Evolutionary conservation across 2,888 invertebrate genomes (phyloP).

Genomic region (Hemistola chrysoprasaria): DNA sequence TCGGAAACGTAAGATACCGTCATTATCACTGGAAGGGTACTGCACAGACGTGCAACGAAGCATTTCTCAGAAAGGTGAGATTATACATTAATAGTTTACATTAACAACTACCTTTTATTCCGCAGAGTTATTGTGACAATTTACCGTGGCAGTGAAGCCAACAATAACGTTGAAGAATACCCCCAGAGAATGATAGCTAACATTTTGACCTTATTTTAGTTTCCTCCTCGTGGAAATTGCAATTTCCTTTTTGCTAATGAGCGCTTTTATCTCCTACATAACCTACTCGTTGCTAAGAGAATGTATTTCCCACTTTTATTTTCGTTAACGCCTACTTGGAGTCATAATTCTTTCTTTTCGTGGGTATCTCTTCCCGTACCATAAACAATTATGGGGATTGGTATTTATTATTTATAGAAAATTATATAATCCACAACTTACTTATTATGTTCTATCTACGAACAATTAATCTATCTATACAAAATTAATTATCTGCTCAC

Average conservation of each 20-base stretch:
- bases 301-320: background rate
- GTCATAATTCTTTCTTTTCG: background rate
- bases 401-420: no score
- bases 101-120: constrained; percentile 17
- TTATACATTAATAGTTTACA: constrained; percentile 3
- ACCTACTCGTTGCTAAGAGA: constrained; percentile 39
- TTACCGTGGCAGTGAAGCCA: constrained; percentile 17
- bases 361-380: background rate
- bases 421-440: no score
- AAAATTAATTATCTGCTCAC: no score
- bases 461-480: no score
- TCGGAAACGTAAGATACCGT: constrained; percentile 87
- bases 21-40: constrained; percentile 94
- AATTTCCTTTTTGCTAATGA: constrained; percentile 80
- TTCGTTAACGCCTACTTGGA: background rate
- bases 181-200: constrained; percentile 54
- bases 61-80: constrained; percentile 93
- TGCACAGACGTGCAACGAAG: constrained; percentile 93
- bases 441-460: no score
- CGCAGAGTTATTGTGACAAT: constrained; percentile 18
- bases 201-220: constrained; percentile 76
- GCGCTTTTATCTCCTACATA: constrained; percentile 65
- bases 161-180: constrained; percentile 44
- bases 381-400: no score
- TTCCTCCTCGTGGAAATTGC: constrained; percentile 68